Evolutionary conservation across 2,888 invertebrate species (phyloP).

Genomic region (Drosophila mercatorum): DNA sequence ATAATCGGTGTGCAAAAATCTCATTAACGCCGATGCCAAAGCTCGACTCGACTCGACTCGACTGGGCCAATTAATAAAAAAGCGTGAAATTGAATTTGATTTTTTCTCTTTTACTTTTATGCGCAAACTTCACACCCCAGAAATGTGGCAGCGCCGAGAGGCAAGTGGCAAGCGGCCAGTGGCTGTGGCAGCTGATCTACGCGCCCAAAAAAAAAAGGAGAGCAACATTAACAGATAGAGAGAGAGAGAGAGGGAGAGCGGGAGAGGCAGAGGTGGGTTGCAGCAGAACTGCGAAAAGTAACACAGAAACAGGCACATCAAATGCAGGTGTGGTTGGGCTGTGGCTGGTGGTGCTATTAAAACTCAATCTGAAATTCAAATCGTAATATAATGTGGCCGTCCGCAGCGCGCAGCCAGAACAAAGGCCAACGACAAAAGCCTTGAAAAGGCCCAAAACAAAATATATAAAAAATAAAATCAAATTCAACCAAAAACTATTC

Average conservation of each 20-base stretch:
- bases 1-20: conserved; percentile 71
- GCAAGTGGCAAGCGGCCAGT: conserved; percentile 5
- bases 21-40: conserved; percentile 64
- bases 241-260: background rate
- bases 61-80: conserved; percentile 77
- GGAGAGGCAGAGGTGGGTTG: background rate
- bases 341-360: conserved; percentile 64
- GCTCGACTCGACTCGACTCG: conserved; percentile 21
- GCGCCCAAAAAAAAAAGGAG: conserved; percentile 20
- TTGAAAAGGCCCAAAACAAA: conserved; percentile 56
- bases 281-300: conserved; percentile 65
- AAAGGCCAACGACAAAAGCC: conserved; percentile 63
- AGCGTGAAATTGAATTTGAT: conserved; percentile 78
- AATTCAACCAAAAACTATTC: conserved; percentile 59
- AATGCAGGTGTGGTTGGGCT: conserved; percentile 62
- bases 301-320: conserved; percentile 38
- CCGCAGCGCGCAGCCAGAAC: conserved; percentile 36
- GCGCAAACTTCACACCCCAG: conserved; percentile 73
- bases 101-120: conserved; percentile 47
- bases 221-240: conserved; percentile 19
- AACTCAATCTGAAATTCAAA: conserved; percentile 81
- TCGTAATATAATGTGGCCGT: conserved; percentile 69
- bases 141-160: conserved; percentile 34
- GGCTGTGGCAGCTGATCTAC: conserved; percentile 28
- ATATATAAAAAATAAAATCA: conserved; percentile 6